Evolutionary conservation across 2,113 vertebrate genomes (phyloP).

Genomic region (Sapajus apella): DNA sequence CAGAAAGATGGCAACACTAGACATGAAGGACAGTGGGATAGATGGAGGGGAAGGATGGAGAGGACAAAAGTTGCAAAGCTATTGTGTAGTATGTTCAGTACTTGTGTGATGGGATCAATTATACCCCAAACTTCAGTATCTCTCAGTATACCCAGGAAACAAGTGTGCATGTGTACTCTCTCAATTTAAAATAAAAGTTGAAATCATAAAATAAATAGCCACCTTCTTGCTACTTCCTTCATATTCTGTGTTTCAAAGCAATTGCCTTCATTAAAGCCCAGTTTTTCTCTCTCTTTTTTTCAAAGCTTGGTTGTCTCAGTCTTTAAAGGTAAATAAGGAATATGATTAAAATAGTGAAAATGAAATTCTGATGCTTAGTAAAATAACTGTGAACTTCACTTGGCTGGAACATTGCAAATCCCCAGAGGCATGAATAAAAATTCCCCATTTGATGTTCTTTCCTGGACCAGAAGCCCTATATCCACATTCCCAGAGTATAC

Average conservation of each 20-base stretch:
- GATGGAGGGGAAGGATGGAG: too few species aligned
- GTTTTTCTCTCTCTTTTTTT: not conserved
- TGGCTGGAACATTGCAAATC: not conserved
- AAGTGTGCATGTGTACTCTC: too few species aligned
- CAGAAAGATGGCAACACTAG: too few species aligned
- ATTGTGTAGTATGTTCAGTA: too few species aligned
- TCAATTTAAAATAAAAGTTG: too few species aligned
- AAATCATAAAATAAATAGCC: not conserved
- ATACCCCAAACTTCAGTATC: too few species aligned
- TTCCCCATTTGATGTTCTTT: not conserved
- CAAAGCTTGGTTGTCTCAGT: not conserved
- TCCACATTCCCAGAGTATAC: not conserved
- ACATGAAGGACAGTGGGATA: too few species aligned
- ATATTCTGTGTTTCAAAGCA: not conserved
- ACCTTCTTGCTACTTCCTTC: not conserved
- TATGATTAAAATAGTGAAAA: not conserved
- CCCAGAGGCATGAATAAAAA: not conserved
- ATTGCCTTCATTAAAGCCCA: not conserved
- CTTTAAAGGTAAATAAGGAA: conserved; percentile 42
- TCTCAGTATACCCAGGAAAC: too few species aligned
- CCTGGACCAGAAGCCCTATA: not conserved
- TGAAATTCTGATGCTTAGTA: not conserved
- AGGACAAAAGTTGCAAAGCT: too few species aligned
- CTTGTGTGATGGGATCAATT: too few species aligned
- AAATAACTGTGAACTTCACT: not conserved